Evolutionary conservation across 2,888 invertebrate genomes (phyloP), one percentile per base, ranked within the genome.

Genomic region (Acheta domesticus): DNA sequence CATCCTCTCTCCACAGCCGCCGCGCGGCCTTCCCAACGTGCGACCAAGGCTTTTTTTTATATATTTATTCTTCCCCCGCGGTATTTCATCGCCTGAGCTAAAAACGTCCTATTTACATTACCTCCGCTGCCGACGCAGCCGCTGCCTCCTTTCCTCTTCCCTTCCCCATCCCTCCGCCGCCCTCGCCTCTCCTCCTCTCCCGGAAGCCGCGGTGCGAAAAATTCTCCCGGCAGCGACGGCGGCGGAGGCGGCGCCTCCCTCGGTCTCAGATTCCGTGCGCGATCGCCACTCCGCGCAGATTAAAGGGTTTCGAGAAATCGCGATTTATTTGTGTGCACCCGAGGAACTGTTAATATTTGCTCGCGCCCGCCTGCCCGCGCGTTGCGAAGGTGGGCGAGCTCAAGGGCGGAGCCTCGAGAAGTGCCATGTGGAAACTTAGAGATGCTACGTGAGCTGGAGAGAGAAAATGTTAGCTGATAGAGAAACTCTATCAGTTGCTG

Each of bases 141-240:
- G 14, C 16, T 62, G n/a, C 79, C 77, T 77, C 49, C 79, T 79
- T 79, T 74, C 14, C 20, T 11, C 21, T 36, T 8, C 36, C 77
- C 78, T 74, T 74, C 78, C n/a, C 20, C 50, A 74, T 14, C 74
- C 48, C 74, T 36, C 36, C 8, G 36, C 36, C 36, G 36, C 36
- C 36, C 36, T 36, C 36, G 36, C 36, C 19, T 3, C 48, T 19
- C 74, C 36, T 23, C 62, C 76, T 36, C 36, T 36, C 36, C 36
- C 36, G 36, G 36, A 36, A 36, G 36, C 36, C 36, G 36, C 36
- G 36, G 36, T 36, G 36, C 36, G 36, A 36, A 36, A 36, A 36
- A 36, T 36, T 36, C 36, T 36, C 36, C 36, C 23, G 23, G 23
- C 23, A 23, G 23, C 23, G 8, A 36, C 36, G 36, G 36, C 36